Base-by-base conservation (phyloP, 2,797 vertebrate genomes). In the Lacerta viridis region DNA sequence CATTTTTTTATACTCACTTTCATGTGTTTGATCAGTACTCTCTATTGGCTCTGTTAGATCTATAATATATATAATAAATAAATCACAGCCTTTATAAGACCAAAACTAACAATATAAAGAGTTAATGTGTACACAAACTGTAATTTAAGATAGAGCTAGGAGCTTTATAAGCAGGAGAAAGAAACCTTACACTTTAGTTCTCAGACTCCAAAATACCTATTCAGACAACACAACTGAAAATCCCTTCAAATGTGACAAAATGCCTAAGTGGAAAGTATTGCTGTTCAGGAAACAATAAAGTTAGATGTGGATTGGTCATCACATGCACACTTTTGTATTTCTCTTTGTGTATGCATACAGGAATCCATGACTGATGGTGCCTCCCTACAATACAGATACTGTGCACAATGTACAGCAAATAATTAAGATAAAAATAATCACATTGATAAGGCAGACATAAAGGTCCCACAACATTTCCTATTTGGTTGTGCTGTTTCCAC, bases 11-110 rank as follows among this genome's bases (percentile, higher is more conserved):
- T 1, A 88, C 41, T 43, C 20, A 80, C 7, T 66, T 83, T 66
- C 13, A 84, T 43, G 20, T 85, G 80, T 75, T 36, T 83, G 29
- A 77, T 78, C 84, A 64, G 5, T 25, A 87, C n/a, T 5, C 86
- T 36, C n/a, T 82, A 55, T 2, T 79, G 23, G n/a, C 68, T 66
- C 36, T 84, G 25, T 41, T 71, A 83, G 29, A 80, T 13, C 39
- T 0, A 82, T 2, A 75, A 84, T 50, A 87, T 90, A 85, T 78
- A 23, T 64, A 64, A 64, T 64, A 23, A 1, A 4, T 50, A 43
- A 0, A 81, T 72, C 27, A 59, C 20, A 83, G 46, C 5, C 36
- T 89, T 83, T 86, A 27, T 5, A 59, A 80, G 33, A 69, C 43
- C 43, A 55, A 66, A 55, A 27, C 27, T 86, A 27, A 25, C 13